A percentile compares a stretch with the other conserved stretches of the same genome.
Evolutionary conservation across 2,113 vertebrate genomes (phyloP).

Genomic region (Xyrauchen texanus): DNA sequence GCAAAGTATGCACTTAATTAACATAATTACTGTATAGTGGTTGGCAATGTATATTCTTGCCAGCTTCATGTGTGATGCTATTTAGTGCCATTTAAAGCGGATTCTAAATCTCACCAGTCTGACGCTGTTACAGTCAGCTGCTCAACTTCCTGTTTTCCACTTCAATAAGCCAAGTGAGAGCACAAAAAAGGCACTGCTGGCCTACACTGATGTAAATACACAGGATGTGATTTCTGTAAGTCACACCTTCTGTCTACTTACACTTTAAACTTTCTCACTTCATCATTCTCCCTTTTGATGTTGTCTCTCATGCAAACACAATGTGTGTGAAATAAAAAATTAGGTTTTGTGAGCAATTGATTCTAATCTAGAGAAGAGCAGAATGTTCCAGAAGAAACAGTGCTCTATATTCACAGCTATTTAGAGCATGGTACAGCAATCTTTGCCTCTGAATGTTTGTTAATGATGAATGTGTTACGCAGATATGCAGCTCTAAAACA

Average conservation of each 20-base stretch:
- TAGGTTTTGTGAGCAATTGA: not conserved
- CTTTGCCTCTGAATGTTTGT: not conserved
- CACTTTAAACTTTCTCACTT: too few relatives aligned
- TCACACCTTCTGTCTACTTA: slow-evolving; percentile 1
- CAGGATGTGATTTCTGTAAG: not conserved
- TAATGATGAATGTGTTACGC: not conserved
- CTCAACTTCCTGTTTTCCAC: slow-evolving; percentile 37
- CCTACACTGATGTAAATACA: slow-evolving; percentile 5
- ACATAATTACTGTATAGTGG: too few relatives aligned
- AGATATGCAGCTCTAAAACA: not conserved
- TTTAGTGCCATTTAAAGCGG: not conserved
- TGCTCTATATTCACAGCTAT: not conserved
- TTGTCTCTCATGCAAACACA: not conserved
- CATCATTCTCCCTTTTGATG: not conserved
- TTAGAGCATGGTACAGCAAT: not conserved
- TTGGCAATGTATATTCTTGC: too few relatives aligned
- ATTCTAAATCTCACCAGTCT: slow-evolving; percentile 19
- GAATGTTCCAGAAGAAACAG: slow-evolving; percentile 35
- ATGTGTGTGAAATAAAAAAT: too few relatives aligned
- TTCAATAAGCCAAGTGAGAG: slow-evolving; percentile 31
- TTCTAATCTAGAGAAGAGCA: not conserved
- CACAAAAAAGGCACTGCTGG: not conserved
- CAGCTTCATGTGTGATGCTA: too few relatives aligned
- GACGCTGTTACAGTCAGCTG: slow-evolving; percentile 17
- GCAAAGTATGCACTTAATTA: too few relatives aligned